Conservation (phyloP, 2,113 vertebrate genomes). For the Strigops habroptila region DNA sequence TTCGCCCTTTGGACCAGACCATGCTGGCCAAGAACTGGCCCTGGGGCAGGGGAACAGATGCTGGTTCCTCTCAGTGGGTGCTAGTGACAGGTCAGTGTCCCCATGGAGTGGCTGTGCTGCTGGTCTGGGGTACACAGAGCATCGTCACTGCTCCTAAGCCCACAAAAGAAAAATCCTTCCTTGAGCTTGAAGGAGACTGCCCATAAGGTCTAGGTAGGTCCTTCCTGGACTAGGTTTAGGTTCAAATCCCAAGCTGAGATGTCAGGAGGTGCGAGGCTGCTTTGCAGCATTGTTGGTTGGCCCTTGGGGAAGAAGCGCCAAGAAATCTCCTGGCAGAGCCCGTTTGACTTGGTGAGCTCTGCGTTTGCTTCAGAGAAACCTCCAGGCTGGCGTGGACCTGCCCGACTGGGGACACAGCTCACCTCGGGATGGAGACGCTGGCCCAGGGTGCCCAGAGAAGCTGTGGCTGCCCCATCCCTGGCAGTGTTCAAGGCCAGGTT, state of each 20-base stretch:
- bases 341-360: neutral
- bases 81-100: neutral
- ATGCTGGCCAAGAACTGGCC: neutral
- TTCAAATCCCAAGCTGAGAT: neutral
- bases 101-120: fast-evolving
- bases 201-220: neutral
- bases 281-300: fast-evolving
- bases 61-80: neutral
- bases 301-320: neutral
- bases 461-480: neutral
- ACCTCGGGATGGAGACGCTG: neutral
- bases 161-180: neutral
- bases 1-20: neutral
- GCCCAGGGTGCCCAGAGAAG: neutral
- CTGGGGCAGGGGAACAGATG: neutral
- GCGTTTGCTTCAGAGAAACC: neutral
- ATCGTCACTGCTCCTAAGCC: neutral
- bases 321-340: neutral
- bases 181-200: neutral
- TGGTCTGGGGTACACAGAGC: fast-evolving
- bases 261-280: neutral
- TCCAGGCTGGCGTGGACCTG: neutral
- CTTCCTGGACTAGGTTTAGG: neutral
- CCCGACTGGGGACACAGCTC: neutral
- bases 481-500: neutral